These are phyloP conservation scores for Nomada lathburiana DNA, from an alignment of 2,888 invertebrate species.

Conservation along the genomic window DNA sequence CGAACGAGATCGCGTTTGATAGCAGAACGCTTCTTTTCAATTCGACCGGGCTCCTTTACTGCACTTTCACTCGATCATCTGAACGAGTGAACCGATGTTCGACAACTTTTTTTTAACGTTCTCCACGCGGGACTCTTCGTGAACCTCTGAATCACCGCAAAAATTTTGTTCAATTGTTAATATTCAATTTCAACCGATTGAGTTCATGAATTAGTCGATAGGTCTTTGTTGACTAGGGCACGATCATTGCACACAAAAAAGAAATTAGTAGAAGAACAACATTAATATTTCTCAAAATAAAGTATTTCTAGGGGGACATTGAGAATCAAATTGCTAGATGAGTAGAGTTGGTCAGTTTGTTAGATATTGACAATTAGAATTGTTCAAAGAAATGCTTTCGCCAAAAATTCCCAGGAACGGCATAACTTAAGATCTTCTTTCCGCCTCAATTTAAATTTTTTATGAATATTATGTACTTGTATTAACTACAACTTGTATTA, in stretches of 20 bases:
- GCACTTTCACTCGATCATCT: constrained; percentile 62
- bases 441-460: no score
- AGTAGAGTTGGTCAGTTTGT: background rate
- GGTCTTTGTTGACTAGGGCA: background rate
- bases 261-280: no score
- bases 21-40: constrained; percentile 52
- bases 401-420: background rate
- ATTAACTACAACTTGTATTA: no score
- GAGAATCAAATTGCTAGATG: no score
- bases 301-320: no score
- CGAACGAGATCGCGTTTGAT: constrained; percentile 58
- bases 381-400: background rate
- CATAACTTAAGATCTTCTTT: background rate
- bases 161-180: no score
- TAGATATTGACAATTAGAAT: background rate
- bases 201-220: background rate
- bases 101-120: background rate
- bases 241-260: background rate
- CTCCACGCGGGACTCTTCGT: background rate
- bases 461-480: no score
- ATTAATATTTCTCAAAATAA: no score
- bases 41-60: constrained; percentile 28
- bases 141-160: no score
- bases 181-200: no score
- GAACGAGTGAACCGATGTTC: constrained; percentile 15